Base-by-base conservation (phyloP, 2,797 vertebrate species). In the Linurgus olivaceus region DNA sequence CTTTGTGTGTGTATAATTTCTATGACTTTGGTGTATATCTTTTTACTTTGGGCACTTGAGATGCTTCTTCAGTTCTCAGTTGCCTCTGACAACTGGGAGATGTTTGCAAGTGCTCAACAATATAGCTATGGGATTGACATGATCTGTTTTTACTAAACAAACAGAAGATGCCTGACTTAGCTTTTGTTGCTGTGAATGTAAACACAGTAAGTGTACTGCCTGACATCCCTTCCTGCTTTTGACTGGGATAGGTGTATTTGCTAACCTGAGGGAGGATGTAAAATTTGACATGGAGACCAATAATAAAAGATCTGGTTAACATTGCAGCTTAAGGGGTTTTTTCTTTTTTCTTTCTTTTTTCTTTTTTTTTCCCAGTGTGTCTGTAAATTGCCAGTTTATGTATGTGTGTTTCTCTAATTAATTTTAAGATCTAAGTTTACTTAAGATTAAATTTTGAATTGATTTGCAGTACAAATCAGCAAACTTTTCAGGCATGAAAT, bases 281-380 rank as follows among this genome's bases (percentile, higher is more conserved):
- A 58, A 89, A 37, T 12, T 50, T 65, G 24, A 11, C 17, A 28
- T 55, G 62, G 47, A 78, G 24, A 66, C 44, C 38, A 63, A 0
- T 52, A 38, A 50, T 66, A 52, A 40, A 94, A n/a, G 10, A 17
- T 80, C 12, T 47, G 26, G 14, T 71, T 73, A 51, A 37, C 24
- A 14, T 26, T 2, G 2, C 54, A 62, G 33, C 11, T 55, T 55
- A 25, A 8, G 12, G 12, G 1, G 3, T 8, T 55, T 17, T 24
- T 29, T 2, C 11, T 48, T 21, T 9, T 2, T 8, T 8, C 4
- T 54, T 21, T n/a, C 37, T n/a, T 8, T 52, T n/a, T 10, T 2
- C 7, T 54, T 14, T 0, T 13, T n/a, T 33, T 12, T 28, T 38
- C 23, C 18, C 3, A 4, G 2, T 48, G 2, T 66, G 9, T 44